Base-by-base conservation (phyloP, 2,888 invertebrate species). In the Cerceris ruficornis region DNA sequence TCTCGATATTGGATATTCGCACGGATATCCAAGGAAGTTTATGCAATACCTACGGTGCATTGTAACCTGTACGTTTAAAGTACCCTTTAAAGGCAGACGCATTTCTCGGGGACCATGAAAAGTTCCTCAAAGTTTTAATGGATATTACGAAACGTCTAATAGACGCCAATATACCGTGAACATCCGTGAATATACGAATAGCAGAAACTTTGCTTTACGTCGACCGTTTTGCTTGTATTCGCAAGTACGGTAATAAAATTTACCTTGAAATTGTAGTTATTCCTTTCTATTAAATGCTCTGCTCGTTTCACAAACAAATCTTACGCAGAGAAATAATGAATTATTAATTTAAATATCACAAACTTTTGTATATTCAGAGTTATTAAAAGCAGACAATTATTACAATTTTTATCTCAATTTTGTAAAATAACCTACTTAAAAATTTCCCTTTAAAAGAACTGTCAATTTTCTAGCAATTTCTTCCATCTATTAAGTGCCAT, bases 121-220 rank as follows among this genome's bases (percentile, higher is more conserved):
- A 57, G 13, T 43, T 57, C 55, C 13, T 57, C n/a, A 58, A 67
- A 58, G 39, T 57, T 17, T 15, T 49, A 67, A 67, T 58, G 57
- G 58, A 39, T 58, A 58, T 49, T 49, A 46, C 49, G 50, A 15
- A 14, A 39, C 46, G 14, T 41, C 6, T 64, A 64, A 42, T 41
- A 54, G n/a, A 14, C 14, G 42, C 42, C 52, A 54, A 64, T 64
- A 41, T 28, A 28, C 14, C 11, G 14, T 6, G 42, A 64, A 41
- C 14, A 64, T n/a, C 13, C 54, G 14, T 64, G 52, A 42, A 64
- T 7, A 49, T 8, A 41, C 28, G 42, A 54, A n/a, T 50, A n/a
- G 9, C 6, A 11, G 9, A 46, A 46, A 46, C 46, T 46, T 46
- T 46, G 11, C 46, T 8, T 46, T 11, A 11, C 46, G 46, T 46